Base-by-base conservation (phyloP, 2,113 vertebrate genomes). In the Gymnarchus niloticus region DNA sequence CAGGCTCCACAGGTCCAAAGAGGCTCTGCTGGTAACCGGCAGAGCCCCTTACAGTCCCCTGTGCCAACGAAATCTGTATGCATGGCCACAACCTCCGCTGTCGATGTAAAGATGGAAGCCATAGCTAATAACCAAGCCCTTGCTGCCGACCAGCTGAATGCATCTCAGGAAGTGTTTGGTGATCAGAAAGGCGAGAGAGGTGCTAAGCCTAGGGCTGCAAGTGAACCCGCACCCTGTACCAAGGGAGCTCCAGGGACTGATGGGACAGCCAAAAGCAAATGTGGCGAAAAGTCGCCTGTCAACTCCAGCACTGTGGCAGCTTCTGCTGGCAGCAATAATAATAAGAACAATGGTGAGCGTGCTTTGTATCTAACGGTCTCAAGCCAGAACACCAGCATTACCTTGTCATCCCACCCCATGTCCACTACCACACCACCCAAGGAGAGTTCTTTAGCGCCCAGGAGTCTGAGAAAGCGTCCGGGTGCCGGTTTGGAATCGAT, bases 401-500 rank as follows among this genome's bases (percentile, higher is more conserved):
- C 87, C 93, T 93, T 92, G 88, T 95, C 95, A 89, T 92, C 95
- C 88, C 92, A 92, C 85, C 92, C 92, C 90, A 95, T 95, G 65
- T 89, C 90, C 21, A 92, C 93, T 91, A 65, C 90, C 80, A 87
- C 88, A 48, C 89, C 87, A 56, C 89, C 87, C 2, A 98, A 96
- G 93, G 97, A 99, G 89, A 88, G 91, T 89, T 95, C 94, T 90
- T 52, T 89, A 12, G 96, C 95, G 87, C 91, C 92, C 89, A 97
- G 95, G 92, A 97, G 96, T 92, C 97, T 96, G 81, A 94, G 97
- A 89, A 99, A 98, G 92, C 92, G 96, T 85, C 94, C 93, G 17
- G 87, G 86, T 80, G 87, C 91, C 81, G 91, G 92, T n/a, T 88
- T 92, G 41, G 97, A 99, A 85, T 93, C 96, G 81, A 96, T 96